phyloP scores from a whole-genome alignment of 2,888 invertebrate genomes.

The Agrenia bidenticulata region DNA sequence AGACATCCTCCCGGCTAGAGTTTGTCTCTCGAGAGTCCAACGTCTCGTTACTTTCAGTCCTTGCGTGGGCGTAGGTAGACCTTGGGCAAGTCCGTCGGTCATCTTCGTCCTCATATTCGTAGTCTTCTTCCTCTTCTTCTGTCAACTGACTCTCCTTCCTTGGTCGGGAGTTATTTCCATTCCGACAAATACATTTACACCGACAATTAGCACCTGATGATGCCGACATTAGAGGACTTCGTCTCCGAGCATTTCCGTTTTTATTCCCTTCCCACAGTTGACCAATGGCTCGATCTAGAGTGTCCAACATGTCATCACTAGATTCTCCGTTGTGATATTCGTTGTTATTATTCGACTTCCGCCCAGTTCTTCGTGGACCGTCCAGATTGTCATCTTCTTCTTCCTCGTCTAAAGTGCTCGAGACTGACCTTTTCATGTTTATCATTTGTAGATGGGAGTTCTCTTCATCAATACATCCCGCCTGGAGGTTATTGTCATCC shows the following conservation, averaged over 20 bases:
- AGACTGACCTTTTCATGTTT: constrained; percentile 46
- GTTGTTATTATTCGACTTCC: constrained; percentile 47
- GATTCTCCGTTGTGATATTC: constrained; percentile 50
- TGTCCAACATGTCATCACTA: constrained; percentile 51
- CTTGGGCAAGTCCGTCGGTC: constrained; percentile 11
- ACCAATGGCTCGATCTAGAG: constrained; percentile 50
- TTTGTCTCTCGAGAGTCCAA: constrained; percentile 51
- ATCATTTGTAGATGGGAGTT: constrained; percentile 30
- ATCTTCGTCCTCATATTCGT: constrained; percentile 40
- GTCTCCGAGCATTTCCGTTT: constrained; percentile 36
- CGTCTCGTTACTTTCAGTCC: constrained; percentile 53
- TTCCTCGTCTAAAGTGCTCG: constrained; percentile 49
- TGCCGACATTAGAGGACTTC: constrained; percentile 15
- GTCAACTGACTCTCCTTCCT: constrained; percentile 41
- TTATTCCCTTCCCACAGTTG: constrained; percentile 44
- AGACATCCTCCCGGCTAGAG: constrained; percentile 54
- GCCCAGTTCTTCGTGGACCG: neutral
- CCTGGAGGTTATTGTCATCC: neutral
- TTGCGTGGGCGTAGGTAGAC: constrained; percentile 21
- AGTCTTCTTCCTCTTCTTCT: constrained; percentile 45
- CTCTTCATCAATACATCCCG: constrained; percentile 10
- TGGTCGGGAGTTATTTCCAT: constrained; percentile 1
- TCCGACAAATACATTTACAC: constrained; percentile 19
- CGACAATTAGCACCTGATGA: constrained; percentile 3
- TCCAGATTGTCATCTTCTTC: constrained; percentile 46